Base-by-base conservation (phyloP, 2,797 vertebrate genomes). In the Scleropages formosus region DNA sequence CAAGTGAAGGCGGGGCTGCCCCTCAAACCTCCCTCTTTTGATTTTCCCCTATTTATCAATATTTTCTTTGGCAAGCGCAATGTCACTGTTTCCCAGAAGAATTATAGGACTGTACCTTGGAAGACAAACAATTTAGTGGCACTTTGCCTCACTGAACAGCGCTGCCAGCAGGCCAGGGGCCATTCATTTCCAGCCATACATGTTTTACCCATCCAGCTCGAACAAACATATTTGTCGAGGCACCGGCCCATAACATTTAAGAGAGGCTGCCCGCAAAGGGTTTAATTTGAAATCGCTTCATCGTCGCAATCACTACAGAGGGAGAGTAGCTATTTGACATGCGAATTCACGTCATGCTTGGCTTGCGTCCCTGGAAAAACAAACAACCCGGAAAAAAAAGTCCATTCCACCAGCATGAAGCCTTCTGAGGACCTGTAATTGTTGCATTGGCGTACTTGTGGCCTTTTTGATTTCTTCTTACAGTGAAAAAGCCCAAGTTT, bases 41-140 rank as follows among this genome's bases (percentile, higher is more conserved):
- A 91, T 91, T 91, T 79, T 88, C 85, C 87, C 87, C 92, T 75
- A 94, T 94, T 88, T 92, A 92, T 94, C 91, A 92, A 92, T 92
- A 94, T 94, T 94, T 88, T 91, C 85, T 90, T 93, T 93, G 93
- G 92, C 92, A 93, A 92, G 91, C 90, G 91, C 90, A 93, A 90
- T 91, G 89, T 88, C 89, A 89, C 89, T 87, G 87, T 86, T 86
- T 93, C 93, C 92, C 92, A 88, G 89, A 94, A 92, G 93, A 93
- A 92, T 93, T 93, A 92, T 92, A 92, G 88, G 87, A 89, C 90
- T 88, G 88, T 89, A 87, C 91, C 89, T 90, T 91, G 90, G 90
- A 92, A 93, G 92, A 92, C 93, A 94, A 94, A 94, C 92, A 94
- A 94, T 93, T 94, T 94, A 92, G 89, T 93, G 91, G 91, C 93